Evolutionary conservation across 2,113 vertebrate species (phyloP).

Genomic region (Cebidichthys violaceus): DNA sequence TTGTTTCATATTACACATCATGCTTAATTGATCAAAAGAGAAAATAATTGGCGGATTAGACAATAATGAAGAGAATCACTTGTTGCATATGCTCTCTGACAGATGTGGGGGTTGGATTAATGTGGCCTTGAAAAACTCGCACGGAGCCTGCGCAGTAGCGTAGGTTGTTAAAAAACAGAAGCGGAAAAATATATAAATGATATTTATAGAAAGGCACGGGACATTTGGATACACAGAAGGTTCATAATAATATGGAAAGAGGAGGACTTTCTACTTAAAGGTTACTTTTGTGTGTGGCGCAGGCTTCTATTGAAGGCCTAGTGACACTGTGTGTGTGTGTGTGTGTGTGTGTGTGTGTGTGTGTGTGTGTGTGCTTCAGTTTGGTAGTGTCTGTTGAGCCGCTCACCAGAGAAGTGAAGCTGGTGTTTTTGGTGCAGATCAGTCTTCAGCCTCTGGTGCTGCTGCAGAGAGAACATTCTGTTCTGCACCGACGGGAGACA

Average conservation of each 20-base stretch:
- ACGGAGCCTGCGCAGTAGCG: neutral
- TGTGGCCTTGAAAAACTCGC: neutral
- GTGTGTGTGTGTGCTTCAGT: neutral
- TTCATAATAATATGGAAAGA: neutral
- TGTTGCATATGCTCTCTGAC: neutral
- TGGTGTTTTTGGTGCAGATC: constrained; percentile 54
- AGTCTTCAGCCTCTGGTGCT: constrained; percentile 40
- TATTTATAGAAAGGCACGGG: neutral
- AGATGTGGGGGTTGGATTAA: constrained; percentile 16
- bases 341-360: constrained; percentile 1
- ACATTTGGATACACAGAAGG: no score
- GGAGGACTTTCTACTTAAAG: neutral
- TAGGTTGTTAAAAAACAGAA: neutral
- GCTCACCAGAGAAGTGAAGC: constrained; percentile 43
- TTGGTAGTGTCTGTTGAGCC: constrained; percentile 11
- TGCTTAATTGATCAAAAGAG: neutral
- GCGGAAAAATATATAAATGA: neutral
- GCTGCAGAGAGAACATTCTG: constrained; percentile 78
- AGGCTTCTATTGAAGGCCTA: constrained; percentile 13
- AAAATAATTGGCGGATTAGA: neutral
- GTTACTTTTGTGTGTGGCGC: neutral
- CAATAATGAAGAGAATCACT: neutral
- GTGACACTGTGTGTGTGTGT: constrained; percentile 4
- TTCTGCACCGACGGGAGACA: constrained; percentile 68
- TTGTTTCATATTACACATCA: neutral